Percentiles rank a stretch among this genome's conserved stretches.
Conservation (phyloP, 1,140 invertebrate species). For the Macrotrachela quadricornifera region DNA sequence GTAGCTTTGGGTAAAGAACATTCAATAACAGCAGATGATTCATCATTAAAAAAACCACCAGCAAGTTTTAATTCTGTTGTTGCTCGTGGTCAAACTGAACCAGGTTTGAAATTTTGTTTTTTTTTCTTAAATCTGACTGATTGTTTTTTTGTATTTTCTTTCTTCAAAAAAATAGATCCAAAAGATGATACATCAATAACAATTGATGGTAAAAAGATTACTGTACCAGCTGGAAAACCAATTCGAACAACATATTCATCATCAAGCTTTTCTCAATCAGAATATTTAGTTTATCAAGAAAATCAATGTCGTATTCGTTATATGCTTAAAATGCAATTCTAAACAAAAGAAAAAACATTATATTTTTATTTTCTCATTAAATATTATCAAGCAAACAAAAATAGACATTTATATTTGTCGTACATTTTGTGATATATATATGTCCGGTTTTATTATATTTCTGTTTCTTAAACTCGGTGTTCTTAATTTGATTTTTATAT, state of each 20-base stretch:
- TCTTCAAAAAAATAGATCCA: conserved; percentile 19
- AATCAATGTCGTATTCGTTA: conserved; percentile 28
- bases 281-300: conserved; percentile 32
- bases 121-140: no score
- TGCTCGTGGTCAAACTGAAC: conserved; percentile 28
- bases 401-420: no score
- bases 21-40: conserved; percentile 21
- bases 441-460: no score
- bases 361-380: no score
- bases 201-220: conserved; percentile 24
- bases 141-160: background rate
- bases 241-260: conserved; percentile 11
- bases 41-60: conserved; percentile 21
- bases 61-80: conserved; percentile 28
- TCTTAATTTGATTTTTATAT: no score
- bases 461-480: no score
- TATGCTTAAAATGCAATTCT: no score
- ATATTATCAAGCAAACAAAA: no score
- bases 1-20: conserved; percentile 31
- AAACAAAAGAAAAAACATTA: no score
- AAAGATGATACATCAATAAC: conserved; percentile 17
- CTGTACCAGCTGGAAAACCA: conserved; percentile 28
- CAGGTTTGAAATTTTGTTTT: conserved; percentile 18
- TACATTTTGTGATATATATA: no score
- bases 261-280: conserved; percentile 28